Percentiles rank a stretch among this genome's conserved stretches.
These are phyloP conservation scores for Oreohelix idahoensis DNA, from an alignment of 1,140 invertebrate species.

Conservation along the genomic window DNA sequence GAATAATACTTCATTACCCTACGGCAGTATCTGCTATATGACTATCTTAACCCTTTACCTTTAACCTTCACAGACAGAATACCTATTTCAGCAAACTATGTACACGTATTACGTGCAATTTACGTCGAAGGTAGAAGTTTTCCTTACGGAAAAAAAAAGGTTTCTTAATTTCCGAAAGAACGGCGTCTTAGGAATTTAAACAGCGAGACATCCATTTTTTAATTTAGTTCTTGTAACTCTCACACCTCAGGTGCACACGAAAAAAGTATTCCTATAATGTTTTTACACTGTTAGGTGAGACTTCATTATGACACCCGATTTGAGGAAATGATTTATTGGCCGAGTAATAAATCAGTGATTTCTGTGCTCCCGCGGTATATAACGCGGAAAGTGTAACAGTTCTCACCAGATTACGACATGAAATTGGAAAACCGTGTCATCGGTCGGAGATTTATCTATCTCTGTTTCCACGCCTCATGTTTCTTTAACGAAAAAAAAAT, in stretches of 20 bases:
- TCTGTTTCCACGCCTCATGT: neutral
- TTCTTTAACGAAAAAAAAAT: neutral
- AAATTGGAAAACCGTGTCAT: neutral
- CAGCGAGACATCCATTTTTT: no score
- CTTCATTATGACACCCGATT: neutral
- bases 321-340: neutral
- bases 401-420: neutral
- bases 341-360: neutral
- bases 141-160: no score
- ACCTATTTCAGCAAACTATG: no score
- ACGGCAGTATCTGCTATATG: no score
- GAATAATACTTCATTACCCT: no score
- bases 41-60: no score
- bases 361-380: neutral
- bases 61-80: no score
- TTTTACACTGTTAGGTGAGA: neutral
- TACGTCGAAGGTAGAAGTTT: no score
- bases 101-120: no score
- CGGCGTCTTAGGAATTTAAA: no score
- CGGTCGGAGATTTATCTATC: neutral
- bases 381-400: neutral
- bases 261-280: neutral
- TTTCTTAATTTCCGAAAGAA: no score
- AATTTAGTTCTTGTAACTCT: neutral
- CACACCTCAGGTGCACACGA: neutral